Base-by-base conservation (phyloP, 2,888 invertebrate genomes). In the Cosmopolites sordidus region DNA sequence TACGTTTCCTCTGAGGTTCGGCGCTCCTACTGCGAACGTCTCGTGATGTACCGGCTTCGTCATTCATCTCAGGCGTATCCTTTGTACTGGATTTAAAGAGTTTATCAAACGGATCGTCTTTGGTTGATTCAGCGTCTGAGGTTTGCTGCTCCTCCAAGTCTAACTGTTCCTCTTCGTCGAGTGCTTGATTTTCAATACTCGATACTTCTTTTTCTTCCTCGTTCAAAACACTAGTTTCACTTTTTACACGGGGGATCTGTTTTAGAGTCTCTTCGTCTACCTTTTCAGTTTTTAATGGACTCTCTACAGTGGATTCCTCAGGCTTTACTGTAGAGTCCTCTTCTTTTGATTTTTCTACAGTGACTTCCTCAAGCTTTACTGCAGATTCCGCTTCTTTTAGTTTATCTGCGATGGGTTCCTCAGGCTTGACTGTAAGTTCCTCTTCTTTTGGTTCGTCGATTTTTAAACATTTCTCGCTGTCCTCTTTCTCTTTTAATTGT, bases 1-100 rank as follows among this genome's bases (percentile, higher is more conserved):
- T 66, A 43, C 70, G 54, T 52, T 68, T 71, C 15, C 60, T 54
- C 54, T 67, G 64, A 0, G 71, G 70, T 51, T 70, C 71, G 9
- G 65, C 71, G 3, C 69, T 69, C 60, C 64, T 69, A 1, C 69
- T 65, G 17, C 69, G 58, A 1, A 43, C 47, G 51, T 58, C 47
- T 46, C 58, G 51, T 8, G 52, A 30, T 16, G 43, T 30, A 8
- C 22, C 8, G 22, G 22, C 4, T 3, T 22, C 16, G 11, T 29
- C 18, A 14, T 44, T 6, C 17, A 43, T 45, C 40, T 29, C 16
- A 52, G 38, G 1, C 43, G 22, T 14, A 53, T 52, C 37, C 6
- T 48, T 49, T 30, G 58, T 39, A 2, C 52, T 51, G 3, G 58
- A 61, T 46, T 58, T 51, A 15, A 65, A 65, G 1, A 65, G 53